Evolutionary conservation across 2,797 vertebrate species (phyloP).

Genomic region (Sarcophilus harrisii): DNA sequence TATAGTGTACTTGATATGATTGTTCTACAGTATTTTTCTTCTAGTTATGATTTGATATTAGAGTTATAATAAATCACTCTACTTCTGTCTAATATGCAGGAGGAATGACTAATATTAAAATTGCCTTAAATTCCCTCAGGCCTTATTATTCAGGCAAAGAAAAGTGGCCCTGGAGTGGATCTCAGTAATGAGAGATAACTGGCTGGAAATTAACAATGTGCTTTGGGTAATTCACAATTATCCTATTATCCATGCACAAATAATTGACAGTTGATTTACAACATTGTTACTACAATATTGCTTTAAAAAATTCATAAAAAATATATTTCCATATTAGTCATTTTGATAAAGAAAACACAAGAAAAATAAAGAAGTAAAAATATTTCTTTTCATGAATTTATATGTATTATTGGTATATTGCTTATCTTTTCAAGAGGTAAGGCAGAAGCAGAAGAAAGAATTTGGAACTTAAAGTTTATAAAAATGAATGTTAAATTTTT

Average conservation of each 20-base stretch:
- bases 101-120: slow-evolving; percentile 2
- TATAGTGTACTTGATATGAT: not conserved
- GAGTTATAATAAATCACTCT: not conserved
- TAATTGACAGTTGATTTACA: not conserved
- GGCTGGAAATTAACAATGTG: not conserved
- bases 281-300: not conserved
- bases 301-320: not conserved
- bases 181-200: not conserved
- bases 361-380: not conserved
- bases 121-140: slow-evolving; percentile 42
- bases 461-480: not conserved
- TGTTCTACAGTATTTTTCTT: not conserved
- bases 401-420: not conserved
- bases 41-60: slow-evolving; percentile 7
- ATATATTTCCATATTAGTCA: not conserved
- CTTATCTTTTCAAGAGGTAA: not conserved
- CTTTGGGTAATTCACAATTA: not conserved
- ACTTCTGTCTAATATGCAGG: not conserved
- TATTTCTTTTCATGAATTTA: not conserved
- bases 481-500: not conserved
- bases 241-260: not conserved
- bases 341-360: not conserved
- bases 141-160: slow-evolving; percentile 11
- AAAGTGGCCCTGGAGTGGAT: not conserved
- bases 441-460: not conserved